phyloP scores from a whole-genome alignment of 64 coral and sea anemone genomes.

The Montipora sp. region DNA sequence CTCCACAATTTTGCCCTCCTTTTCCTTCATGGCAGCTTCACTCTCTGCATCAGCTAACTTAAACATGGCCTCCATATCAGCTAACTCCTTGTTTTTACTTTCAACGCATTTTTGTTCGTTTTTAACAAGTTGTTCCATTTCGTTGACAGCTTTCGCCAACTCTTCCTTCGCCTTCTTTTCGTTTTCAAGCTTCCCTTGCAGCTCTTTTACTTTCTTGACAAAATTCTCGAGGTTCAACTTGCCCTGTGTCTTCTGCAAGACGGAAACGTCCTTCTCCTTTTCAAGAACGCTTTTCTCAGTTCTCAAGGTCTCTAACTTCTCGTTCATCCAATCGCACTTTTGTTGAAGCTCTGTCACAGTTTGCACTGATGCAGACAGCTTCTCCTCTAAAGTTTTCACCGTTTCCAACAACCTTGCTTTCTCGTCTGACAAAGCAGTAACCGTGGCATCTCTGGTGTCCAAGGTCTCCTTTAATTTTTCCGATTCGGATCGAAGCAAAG shows the following conservation, averaged over 20 bases:
- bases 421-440: not conserved
- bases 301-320: conserved; percentile 42
- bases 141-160: not conserved
- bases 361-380: not conserved
- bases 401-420: not conserved
- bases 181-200: conserved; percentile 1
- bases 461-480: not conserved
- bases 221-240: conserved; percentile 32
- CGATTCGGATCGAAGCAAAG: not conserved
- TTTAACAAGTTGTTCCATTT: not conserved
- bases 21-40: not conserved
- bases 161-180: conserved; percentile 20
- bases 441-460: not conserved
- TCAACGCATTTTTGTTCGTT: conserved; percentile 5
- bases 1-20: conserved; percentile 19
- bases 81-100: conserved; percentile 12
- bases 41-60: not conserved
- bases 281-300: conserved; percentile 16
- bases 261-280: conserved; percentile 38
- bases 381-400: not conserved
- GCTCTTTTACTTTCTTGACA: conserved; percentile 13
- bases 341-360: conserved; percentile 30
- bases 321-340: conserved; percentile 49
- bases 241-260: conserved; percentile 19
- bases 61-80: conserved; percentile 26